Evolutionary conservation across 2,113 vertebrate genomes (phyloP), one percentile per base, ranked within the genome.

Genomic region (Diglossa brunneiventris): DNA sequence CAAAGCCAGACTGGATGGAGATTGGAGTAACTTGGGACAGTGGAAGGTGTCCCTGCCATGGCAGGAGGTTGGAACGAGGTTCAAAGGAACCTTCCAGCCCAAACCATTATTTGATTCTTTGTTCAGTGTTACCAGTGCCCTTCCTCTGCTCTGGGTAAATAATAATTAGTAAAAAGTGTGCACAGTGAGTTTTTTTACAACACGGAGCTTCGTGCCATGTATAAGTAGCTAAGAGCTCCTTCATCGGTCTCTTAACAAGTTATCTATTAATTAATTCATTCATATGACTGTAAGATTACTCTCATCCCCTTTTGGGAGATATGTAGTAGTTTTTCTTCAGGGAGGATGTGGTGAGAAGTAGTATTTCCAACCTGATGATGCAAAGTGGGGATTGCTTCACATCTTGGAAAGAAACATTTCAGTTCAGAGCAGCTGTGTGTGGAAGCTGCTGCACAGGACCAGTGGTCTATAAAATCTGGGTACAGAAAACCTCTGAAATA

Each of bases 1-100:
- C 30, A 53, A 31, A 6, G 3, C 14, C n/a, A 41, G 59, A 6
- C 0, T 61, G 10, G 53, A 10, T 0, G 2, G 7, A 1, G 3
- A 5, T 26, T 16, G 30, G 44, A 27, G 24, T 10, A 39, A 3
- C 15, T n/a, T 67, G 39, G n/a, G 9, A 1, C 1, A 3, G 15
- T 6, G 46, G 6, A 23, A 67, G 12, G 12, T 41, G 30, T 20
- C 18, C 30, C 17, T 59, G 12, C 5, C 30, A 53, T 8, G 10
- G 30, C 16, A 53, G 10, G 7, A 4, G 24, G 1, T 4, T 66
- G 52, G 10, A 85, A 47, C 1, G 0, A 14, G 9, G 7, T 52
- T 68, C 33, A n/a, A 7, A 55, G 35, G n/a, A 42, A 10, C 13
- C 6, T 61, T 74, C 46, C 21, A 49, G 26, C 9, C 35, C 30